Evolutionary conservation across 1,140 invertebrate genomes (phyloP), one percentile per base, ranked within the genome.

Genomic region (Brachystomella parvula): DNA sequence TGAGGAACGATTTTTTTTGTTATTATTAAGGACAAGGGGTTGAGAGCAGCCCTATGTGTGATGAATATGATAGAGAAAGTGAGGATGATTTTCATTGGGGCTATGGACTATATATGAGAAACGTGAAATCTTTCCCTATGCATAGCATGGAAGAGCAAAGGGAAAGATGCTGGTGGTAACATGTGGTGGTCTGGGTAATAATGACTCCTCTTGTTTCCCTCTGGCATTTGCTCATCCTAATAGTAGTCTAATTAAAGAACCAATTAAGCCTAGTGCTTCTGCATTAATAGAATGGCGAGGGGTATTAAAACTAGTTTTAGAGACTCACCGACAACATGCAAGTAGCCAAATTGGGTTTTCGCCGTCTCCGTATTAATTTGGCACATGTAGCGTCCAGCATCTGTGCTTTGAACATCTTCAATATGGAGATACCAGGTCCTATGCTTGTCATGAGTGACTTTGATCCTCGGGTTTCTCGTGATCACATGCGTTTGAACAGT

Each of bases 341-440:
- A 81, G 77, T 91, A 94, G 65, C 91, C 94, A 70, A 91, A 90
- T 76, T 93, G 90, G 24, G 90, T 93, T 81, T 93, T 92, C 62
- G 88, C 90, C 31, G 90, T 90, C 69, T 91, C 90, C 0, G 94
- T 94, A 79, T 96, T 96, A 75, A 96, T 91, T 81, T 96, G 94
- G 77, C 94, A 96, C 89, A 94, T 94, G 79, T 96, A 96, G 30
- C 88, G 83, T 33, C 94, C 94, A 70, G 88, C 86, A 80, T 96
- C 94, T 74, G 88, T 88, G 78, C 94, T 87, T 68, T 92, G 87
- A 31, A 95, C 89, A 73, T 93, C 88, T 69, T 85, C 88, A 75
- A 94, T 94, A 80, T 94, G 90, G 73, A 94, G 83, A 78, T 88
- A 90, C 90, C 90, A 94, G 56, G 90, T 93, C 71, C 69, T 57